Conservation (phyloP, 2,113 vertebrate genomes). For the Colinus virginianus region DNA sequence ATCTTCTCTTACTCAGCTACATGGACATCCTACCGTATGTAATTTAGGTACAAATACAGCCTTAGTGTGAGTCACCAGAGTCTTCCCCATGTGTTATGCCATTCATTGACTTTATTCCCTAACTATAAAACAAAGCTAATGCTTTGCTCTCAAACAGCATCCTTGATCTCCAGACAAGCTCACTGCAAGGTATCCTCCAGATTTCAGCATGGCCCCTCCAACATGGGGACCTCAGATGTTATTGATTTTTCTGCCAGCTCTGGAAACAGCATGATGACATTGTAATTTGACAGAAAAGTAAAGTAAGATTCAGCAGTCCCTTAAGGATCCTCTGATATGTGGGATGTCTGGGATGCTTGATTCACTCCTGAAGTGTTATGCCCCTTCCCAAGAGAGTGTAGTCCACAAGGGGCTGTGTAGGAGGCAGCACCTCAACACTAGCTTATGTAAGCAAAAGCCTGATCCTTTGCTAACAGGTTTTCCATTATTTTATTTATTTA, state of each 20-base stretch:
- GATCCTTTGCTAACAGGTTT: not conserved
- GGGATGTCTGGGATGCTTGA: not conserved
- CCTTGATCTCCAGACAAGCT: not conserved
- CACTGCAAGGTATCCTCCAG: not conserved
- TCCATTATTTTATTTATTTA: not conserved
- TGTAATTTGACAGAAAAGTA: not conserved
- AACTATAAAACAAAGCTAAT: not conserved
- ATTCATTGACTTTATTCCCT: not conserved
- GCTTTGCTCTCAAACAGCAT: not conserved
- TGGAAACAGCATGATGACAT: not conserved
- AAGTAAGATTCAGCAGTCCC: not conserved
- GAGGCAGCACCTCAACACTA: not conserved
- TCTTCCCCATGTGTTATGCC: not conserved
- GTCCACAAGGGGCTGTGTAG: not conserved
- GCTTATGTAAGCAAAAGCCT: not conserved
- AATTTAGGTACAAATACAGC: constrained; percentile 38
- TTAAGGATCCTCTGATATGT: not conserved
- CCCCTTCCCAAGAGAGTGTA: not conserved
- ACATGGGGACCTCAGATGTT: not conserved
- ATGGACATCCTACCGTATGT: constrained; percentile 2
- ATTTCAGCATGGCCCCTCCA: accelerated
- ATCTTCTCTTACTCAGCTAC: not conserved
- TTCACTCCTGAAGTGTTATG: not conserved
- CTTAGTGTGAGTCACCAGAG: constrained; percentile 31
- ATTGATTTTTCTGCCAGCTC: not conserved